These are phyloP conservation scores for Drosophila tsacasi DNA, from an alignment of 1,140 invertebrate species.

Conservation along the genomic window DNA sequence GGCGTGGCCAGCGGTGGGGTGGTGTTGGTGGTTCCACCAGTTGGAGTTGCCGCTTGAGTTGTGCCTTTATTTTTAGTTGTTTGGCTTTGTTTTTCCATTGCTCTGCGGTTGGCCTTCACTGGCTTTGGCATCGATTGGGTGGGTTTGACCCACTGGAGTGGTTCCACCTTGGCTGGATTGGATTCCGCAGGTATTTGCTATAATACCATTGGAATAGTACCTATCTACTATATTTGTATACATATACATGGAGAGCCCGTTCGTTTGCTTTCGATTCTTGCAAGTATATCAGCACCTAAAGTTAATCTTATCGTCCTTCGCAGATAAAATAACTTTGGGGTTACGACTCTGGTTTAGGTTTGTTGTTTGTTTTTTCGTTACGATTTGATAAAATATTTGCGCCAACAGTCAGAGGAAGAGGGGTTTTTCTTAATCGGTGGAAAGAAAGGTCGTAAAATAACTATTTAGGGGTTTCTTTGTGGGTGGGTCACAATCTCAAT, in stretches of 20 bases:
- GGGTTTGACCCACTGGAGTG: constrained; percentile 34
- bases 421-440: constrained; percentile 3
- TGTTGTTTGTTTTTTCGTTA: constrained; percentile 6
- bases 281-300: constrained; percentile 2
- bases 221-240: background rate
- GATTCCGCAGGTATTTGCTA: background rate
- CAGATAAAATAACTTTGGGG: constrained; percentile 52
- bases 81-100: background rate
- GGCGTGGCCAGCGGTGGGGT: constrained; percentile 10
- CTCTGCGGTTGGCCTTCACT: constrained; percentile 43
- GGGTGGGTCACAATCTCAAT: background rate
- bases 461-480: background rate
- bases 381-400: constrained; percentile 52
- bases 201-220: background rate
- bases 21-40: constrained; percentile 25
- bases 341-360: constrained; percentile 25
- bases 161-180: constrained; percentile 10
- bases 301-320: constrained; percentile 44
- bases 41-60: constrained; percentile 46
- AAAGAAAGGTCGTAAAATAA: constrained; percentile 4
- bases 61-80: constrained; percentile 10
- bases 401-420: constrained; percentile 4
- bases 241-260: background rate
- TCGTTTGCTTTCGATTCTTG: constrained; percentile 25
- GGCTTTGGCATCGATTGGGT: constrained; percentile 33